phyloP scores from a whole-genome alignment of 2,113 vertebrate genomes.

The Cacatua alba region DNA sequence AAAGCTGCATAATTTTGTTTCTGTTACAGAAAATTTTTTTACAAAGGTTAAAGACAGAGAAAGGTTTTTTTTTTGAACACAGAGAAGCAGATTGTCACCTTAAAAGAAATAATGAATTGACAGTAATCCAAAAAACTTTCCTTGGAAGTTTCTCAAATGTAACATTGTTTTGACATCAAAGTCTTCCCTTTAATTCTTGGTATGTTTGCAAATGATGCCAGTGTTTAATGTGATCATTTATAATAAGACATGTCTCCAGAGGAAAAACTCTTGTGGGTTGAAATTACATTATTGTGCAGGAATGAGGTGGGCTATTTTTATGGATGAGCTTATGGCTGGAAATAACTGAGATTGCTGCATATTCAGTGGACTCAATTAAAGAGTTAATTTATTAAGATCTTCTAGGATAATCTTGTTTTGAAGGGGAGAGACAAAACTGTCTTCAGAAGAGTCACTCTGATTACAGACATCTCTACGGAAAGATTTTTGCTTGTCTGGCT shows the following conservation, averaged over 20 bases:
- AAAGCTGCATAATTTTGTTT: background rate
- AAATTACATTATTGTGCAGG: background rate
- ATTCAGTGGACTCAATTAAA: background rate
- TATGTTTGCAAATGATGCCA: background rate
- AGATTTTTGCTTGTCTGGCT: slow-evolving; percentile 8
- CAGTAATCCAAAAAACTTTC: background rate
- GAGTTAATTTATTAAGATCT: slow-evolving; percentile 21
- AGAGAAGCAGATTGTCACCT: background rate
- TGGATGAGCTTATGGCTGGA: background rate
- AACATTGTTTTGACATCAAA: background rate
- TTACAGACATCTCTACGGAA: slow-evolving; percentile 22
- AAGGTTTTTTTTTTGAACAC: background rate
- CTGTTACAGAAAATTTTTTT: background rate
- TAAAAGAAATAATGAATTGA: background rate
- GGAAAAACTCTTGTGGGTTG: background rate
- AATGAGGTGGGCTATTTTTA: slow-evolving; percentile 16
- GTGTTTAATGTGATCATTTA: background rate
- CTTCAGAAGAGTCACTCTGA: slow-evolving; percentile 4
- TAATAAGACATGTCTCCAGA: background rate
- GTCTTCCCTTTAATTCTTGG: background rate
- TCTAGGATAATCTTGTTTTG: slow-evolving; percentile 22
- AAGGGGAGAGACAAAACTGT: slow-evolving; percentile 5
- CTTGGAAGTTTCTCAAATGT: background rate
- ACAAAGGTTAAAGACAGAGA: background rate
- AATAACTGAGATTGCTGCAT: slow-evolving; percentile 16